These are phyloP conservation scores for Diaprepes abbreviatus DNA, from an alignment of 2,888 invertebrate species.

Conservation along the genomic window DNA sequence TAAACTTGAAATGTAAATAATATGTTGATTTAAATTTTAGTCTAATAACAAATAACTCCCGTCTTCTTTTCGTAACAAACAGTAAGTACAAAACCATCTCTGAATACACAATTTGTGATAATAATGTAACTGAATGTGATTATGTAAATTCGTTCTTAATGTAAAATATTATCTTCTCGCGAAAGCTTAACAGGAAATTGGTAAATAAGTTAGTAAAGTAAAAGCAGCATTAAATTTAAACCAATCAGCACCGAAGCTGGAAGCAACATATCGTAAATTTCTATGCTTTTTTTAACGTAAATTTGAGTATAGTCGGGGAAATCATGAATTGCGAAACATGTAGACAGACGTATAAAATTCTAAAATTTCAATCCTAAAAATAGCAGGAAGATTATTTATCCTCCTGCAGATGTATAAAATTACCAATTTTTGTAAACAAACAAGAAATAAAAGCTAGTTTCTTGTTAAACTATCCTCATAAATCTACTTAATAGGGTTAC, in stretches of 20 bases:
- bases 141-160: slow-evolving; percentile 26
- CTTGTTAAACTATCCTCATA: too few relatives aligned
- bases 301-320: too few relatives aligned
- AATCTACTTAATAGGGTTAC: too few relatives aligned
- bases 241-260: background rate
- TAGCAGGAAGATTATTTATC: too few relatives aligned
- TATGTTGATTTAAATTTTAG: slow-evolving; percentile 12
- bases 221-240: slow-evolving; percentile 5
- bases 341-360: too few relatives aligned
- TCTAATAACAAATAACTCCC: slow-evolving; percentile 9
- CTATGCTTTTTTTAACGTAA: background rate
- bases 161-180: slow-evolving; percentile 32
- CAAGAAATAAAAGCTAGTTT: too few relatives aligned
- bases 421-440: too few relatives aligned
- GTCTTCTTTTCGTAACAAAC: slow-evolving; percentile 1
- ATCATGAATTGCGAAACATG: too few relatives aligned
- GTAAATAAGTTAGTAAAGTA: background rate
- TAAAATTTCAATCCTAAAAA: too few relatives aligned
- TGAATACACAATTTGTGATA: slow-evolving; percentile 1
- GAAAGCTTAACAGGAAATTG: background rate
- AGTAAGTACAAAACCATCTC: background rate
- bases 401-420: too few relatives aligned
- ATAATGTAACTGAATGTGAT: slow-evolving; percentile 30
- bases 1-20: background rate
- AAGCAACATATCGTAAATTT: background rate